Evolutionary conservation across 2,113 vertebrate genomes (phyloP).

Genomic region (Nycticebus coucang): DNA sequence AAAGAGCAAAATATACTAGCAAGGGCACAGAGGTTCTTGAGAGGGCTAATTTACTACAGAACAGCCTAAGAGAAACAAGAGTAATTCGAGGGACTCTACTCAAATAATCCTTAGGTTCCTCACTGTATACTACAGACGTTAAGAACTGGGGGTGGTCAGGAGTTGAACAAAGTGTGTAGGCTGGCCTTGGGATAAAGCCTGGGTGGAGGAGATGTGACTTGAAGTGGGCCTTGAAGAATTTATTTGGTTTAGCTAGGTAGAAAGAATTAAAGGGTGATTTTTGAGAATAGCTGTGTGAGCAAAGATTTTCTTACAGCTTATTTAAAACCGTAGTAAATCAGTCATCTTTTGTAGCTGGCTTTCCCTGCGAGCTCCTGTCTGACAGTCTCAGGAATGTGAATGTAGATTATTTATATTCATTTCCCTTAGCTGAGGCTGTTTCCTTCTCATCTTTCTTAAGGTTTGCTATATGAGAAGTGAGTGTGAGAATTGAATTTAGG

Average conservation of each 20-base stretch:
- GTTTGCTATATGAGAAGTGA: not conserved
- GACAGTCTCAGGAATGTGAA: not conserved
- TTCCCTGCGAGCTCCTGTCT: not conserved
- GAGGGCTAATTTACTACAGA: not conserved
- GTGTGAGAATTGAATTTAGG: not conserved
- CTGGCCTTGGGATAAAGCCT: too few species aligned
- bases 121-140: not conserved
- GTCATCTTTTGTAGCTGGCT: not conserved
- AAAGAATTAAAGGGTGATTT: not conserved
- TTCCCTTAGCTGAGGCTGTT: not conserved
- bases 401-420: not conserved
- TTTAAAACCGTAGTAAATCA: slow-evolving; percentile 46
- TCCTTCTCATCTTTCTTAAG: not conserved
- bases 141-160: not conserved
- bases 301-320: not conserved
- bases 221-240: too few species aligned
- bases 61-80: not conserved
- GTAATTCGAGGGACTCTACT: not conserved
- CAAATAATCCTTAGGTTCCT: not conserved
- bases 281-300: not conserved
- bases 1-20: not conserved
- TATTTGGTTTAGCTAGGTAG: not conserved
- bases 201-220: too few species aligned
- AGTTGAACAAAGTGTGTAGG: too few species aligned
- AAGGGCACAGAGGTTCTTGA: not conserved